Percentiles rank a stretch among this genome's conserved stretches.
Evolutionary conservation across 2,888 invertebrate species (phyloP).

Genomic region (Prostheceraeus crozeri): DNA sequence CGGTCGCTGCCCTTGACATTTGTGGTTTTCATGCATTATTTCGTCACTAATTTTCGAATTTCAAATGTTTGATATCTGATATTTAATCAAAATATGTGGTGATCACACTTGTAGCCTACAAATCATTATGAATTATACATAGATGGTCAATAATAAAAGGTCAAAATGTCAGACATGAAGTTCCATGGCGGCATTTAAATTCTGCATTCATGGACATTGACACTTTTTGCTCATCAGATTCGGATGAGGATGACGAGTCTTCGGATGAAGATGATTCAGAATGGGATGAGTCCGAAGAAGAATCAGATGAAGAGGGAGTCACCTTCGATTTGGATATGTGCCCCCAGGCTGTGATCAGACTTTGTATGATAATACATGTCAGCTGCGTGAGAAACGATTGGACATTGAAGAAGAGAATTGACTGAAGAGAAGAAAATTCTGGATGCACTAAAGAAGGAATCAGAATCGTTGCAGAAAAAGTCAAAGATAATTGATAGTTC

Average conservation of each 20-base stretch:
- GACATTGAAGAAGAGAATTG: slow-evolving; percentile 52
- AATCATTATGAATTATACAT: too few relatives aligned
- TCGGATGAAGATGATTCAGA: slow-evolving; percentile 52
- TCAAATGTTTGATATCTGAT: too few relatives aligned
- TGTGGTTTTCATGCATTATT: too few relatives aligned
- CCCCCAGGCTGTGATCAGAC: slow-evolving; percentile 53
- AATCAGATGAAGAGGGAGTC: slow-evolving; percentile 50
- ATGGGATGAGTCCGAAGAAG: slow-evolving; percentile 54
- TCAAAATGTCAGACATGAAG: too few relatives aligned
- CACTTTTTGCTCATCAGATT: slow-evolving; percentile 41
- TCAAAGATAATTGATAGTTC: slow-evolving; percentile 52
- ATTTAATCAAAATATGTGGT: too few relatives aligned
- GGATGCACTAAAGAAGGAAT: slow-evolving; percentile 53
- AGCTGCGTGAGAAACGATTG: slow-evolving; percentile 53
- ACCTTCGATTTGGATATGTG: slow-evolving; percentile 56
- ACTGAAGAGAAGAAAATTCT: slow-evolving; percentile 53
- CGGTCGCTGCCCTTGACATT: too few relatives aligned
- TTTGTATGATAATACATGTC: slow-evolving; percentile 54
- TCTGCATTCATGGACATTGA: too few relatives aligned
- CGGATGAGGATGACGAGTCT: slow-evolving; percentile 52
- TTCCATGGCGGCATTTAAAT: too few relatives aligned
- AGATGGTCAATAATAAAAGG: too few relatives aligned
- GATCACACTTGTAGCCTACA: too few relatives aligned
- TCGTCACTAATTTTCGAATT: too few relatives aligned
- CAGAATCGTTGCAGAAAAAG: slow-evolving; percentile 52